A percentile compares a stretch with the other conserved stretches of the same genome.
These are phyloP conservation scores for Delphinapterus leucas DNA, from an alignment of 2,113 vertebrate genomes.

Conservation along the genomic window DNA sequence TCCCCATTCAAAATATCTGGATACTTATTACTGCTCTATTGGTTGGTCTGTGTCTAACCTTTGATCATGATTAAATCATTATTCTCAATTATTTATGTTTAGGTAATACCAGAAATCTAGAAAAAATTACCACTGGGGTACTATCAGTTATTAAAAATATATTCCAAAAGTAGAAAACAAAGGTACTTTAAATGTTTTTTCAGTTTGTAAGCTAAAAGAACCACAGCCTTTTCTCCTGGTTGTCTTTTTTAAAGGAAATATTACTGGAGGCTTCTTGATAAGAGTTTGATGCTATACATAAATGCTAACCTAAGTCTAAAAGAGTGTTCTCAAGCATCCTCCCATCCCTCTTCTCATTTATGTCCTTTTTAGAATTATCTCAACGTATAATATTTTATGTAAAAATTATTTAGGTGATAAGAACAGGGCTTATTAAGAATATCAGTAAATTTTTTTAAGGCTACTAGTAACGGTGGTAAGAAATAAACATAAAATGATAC, in stretches of 20 bases:
- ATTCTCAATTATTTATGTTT: slow-evolving; percentile 36
- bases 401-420: not conserved
- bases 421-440: not conserved
- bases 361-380: slow-evolving; percentile 4
- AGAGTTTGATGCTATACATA: not conserved
- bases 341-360: not conserved
- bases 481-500: not conserved
- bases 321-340: not conserved
- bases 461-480: not conserved
- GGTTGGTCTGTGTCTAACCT: not conserved
- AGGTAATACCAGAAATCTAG: not conserved
- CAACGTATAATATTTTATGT: not conserved
- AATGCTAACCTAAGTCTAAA: not conserved
- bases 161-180: slow-evolving; percentile 26
- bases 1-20: not conserved
- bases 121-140: not conserved
- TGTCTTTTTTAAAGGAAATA: slow-evolving; percentile 34
- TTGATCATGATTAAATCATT: not conserved
- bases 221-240: not conserved
- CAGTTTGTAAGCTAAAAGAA: not conserved
- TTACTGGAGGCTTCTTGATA: not conserved
- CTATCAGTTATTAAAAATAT: not conserved
- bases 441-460: not conserved
- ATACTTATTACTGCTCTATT: not conserved
- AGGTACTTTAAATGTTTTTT: not conserved